Conservation (phyloP, 2,888 invertebrate species). For the Sphecodes monilicornis region DNA sequence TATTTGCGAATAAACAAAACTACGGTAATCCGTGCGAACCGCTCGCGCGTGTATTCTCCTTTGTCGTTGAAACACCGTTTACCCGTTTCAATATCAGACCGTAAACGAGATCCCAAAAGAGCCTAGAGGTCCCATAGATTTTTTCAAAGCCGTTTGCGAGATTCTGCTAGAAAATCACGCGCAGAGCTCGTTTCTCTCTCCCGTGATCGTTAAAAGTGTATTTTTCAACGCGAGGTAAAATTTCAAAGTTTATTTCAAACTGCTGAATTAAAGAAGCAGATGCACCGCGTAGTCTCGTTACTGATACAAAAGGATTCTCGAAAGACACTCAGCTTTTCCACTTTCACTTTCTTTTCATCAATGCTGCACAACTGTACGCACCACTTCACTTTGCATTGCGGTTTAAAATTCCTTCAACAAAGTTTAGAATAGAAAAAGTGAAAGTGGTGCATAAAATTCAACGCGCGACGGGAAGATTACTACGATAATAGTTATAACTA, state of each 20-base stretch:
- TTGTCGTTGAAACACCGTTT: conserved; percentile 58
- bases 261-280: not conserved
- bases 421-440: too few relatives aligned
- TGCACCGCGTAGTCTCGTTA: not conserved
- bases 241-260: not conserved
- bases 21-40: conserved; percentile 60
- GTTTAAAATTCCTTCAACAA: too few relatives aligned
- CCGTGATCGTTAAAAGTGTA: not conserved
- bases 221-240: not conserved
- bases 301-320: not conserved
- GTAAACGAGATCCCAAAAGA: conserved; percentile 71
- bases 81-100: conserved; percentile 64
- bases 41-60: conserved; percentile 46
- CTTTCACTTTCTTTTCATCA: not conserved
- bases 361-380: not conserved
- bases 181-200: not conserved
- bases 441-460: too few relatives aligned
- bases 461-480: too few relatives aligned
- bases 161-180: conserved; percentile 57
- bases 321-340: not conserved
- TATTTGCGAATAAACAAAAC: conserved; percentile 69
- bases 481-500: too few relatives aligned
- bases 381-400: not conserved
- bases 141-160: conserved; percentile 49
- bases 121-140: conserved; percentile 37